phyloP scores from a whole-genome alignment of 2,888 invertebrate species.

The Apeira syringaria region DNA sequence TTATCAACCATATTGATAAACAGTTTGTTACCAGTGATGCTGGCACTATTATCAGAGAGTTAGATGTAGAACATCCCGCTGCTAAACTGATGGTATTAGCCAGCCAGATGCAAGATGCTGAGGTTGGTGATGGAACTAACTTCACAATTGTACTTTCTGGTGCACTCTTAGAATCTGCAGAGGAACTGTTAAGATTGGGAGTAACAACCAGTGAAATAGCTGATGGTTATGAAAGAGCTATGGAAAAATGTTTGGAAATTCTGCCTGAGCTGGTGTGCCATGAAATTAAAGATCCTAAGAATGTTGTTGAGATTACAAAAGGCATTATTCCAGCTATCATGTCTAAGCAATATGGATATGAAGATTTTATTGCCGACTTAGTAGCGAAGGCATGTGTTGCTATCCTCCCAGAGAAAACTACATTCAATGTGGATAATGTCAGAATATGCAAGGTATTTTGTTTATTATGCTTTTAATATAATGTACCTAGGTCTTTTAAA shows the following conservation, averaged over 20 bases:
- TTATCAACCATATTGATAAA: conserved; percentile 99
- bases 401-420: conserved; percentile 92
- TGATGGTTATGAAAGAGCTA: conserved; percentile 96
- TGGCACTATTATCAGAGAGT: conserved; percentile 97
- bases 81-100: conserved; percentile 98
- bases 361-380: conserved; percentile 94
- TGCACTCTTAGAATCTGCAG: conserved; percentile 95
- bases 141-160: conserved; percentile 98
- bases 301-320: conserved; percentile 88
- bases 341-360: conserved; percentile 99
- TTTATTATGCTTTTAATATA: no score
- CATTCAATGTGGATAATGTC: conserved; percentile 99
- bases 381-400: conserved; percentile 95
- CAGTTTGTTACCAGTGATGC: conserved; percentile 99
- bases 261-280: conserved; percentile 91
- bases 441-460: conserved; percentile 96
- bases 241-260: conserved; percentile 94
- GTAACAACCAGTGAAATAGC: conserved; percentile 98
- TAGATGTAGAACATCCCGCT: conserved; percentile 99
- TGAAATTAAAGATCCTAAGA: conserved; percentile 88
- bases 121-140: conserved; percentile 99
- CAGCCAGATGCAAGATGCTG: conserved; percentile 99
- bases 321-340: conserved; percentile 93
- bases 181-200: conserved; percentile 96
- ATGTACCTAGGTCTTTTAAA: no score